Base-by-base conservation (phyloP, 1,140 invertebrate species). In the Chrysopa pallens region DNA sequence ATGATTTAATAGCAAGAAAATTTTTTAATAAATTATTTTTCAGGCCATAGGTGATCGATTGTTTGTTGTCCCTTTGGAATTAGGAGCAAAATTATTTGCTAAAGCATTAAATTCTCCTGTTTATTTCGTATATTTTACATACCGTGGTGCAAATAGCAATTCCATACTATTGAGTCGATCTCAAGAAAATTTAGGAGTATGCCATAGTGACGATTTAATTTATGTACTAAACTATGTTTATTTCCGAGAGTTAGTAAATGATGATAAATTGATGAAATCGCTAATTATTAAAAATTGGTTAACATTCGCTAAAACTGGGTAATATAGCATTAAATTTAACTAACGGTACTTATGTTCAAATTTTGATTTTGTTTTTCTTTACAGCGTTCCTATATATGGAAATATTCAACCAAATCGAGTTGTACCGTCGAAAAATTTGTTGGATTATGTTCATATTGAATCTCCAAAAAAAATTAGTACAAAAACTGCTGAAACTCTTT, bases 21-120 rank as follows among this genome's bases (percentile, higher is more conserved):
- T 3, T 3, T 23, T 5, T 5, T 23, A 23, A 23, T 23, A 23
- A 2, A 5, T 23, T 23, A 3, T 5, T 44, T 46, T 48, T 53
- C 41, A 68, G 71, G 52, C 76, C 50, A 53, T 74, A 0, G 60
- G 72, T 2, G 76, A 80, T 52, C 57, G 76, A 17, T 55, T 70
- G 1, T 79, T 77, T 54, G 58, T 66, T 1, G 56, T 55, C 1
- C 67, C 69, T 35, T 64, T 69, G 0, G 70, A 70, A 44, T 69
- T 66, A 49, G 57, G 69, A 40, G 70, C 69, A 0, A 60, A 62
- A 47, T 48, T 70, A 15, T 72, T 76, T 51, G 68, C 72, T 0
- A 50, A 52, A 37, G 54, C 53, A 12, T 66, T 65, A 23, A 56
- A 63, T 9, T 66, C 68, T 44, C 70, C 75, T 0, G 66, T 76